Conservation (phyloP, 2,113 vertebrate species). For the Rhegmatorhina hoffmannsi region DNA sequence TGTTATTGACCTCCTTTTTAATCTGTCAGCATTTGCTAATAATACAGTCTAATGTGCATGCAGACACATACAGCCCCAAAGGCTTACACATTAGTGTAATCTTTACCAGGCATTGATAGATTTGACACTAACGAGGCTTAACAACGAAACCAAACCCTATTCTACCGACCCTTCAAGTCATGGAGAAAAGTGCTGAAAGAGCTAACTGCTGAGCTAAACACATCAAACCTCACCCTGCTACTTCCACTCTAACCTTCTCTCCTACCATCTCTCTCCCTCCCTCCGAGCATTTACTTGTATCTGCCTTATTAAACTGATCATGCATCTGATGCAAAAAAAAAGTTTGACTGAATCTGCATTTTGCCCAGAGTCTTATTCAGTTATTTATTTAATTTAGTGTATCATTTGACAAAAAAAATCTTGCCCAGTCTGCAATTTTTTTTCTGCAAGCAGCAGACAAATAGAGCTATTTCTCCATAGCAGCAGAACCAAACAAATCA, state of each 20-base stretch:
- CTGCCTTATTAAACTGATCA: conserved; percentile 19
- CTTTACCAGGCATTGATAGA: neutral
- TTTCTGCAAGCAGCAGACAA: neutral
- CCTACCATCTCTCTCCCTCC: neutral
- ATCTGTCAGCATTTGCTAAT: neutral
- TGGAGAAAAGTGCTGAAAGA: conserved; percentile 3
- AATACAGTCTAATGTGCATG: neutral
- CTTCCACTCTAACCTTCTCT: neutral
- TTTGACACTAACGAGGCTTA: conserved; percentile 32
- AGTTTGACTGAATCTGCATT: conserved; percentile 28
- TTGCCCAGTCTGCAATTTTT: conserved; percentile 1
- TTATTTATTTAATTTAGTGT: conserved; percentile 27
- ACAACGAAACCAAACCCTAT: neutral
- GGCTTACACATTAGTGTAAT: neutral
- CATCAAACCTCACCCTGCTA: neutral
- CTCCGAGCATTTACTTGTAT: neutral
- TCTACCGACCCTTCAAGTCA: neutral
- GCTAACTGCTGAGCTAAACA: neutral
- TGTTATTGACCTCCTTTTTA: neutral
- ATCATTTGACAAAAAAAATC: neutral
- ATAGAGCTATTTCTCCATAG: conserved; percentile 2
- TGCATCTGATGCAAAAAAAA: conserved; percentile 32
- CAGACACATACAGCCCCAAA: neutral
- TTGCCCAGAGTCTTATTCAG: neutral
- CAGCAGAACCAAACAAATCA: neutral